Conservation (phyloP, 2,797 vertebrate species). For the Spondyliosoma cantharus region DNA sequence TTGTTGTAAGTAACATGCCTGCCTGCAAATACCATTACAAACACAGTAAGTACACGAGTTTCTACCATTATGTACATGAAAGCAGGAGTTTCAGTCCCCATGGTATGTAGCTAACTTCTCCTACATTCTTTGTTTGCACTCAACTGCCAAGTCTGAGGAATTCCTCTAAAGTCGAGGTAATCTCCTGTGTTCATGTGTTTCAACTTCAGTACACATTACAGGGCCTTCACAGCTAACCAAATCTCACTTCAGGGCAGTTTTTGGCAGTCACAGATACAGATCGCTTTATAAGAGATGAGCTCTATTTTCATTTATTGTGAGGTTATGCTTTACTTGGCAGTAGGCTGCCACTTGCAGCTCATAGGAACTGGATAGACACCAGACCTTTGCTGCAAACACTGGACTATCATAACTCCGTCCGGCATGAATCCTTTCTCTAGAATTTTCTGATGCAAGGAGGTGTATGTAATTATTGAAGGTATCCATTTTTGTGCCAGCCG, state of each 20-base stretch:
- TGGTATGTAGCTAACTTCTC: conserved; percentile 33
- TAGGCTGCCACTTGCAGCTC: conserved; percentile 31
- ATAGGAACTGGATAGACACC: conserved; percentile 28
- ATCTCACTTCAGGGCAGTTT: conserved; percentile 2
- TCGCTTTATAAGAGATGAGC: conserved; percentile 25
- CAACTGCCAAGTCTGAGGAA: conserved; percentile 45
- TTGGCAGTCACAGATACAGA: conserved; percentile 25
- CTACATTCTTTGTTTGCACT: conserved; percentile 41
- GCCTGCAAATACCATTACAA: conserved; percentile 36
- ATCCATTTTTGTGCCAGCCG: neutral
- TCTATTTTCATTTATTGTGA: conserved; percentile 27
- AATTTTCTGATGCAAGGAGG: conserved; percentile 48
- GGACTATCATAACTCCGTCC: conserved; percentile 48
- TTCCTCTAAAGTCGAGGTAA: conserved; percentile 39
- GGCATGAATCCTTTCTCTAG: conserved; percentile 41
- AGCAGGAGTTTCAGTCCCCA: conserved; percentile 28
- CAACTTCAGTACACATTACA: conserved; percentile 29
- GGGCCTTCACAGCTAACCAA: conserved; percentile 17
- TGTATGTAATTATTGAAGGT: conserved; percentile 15
- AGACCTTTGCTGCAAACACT: conserved; percentile 25
- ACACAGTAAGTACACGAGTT: conserved; percentile 7
- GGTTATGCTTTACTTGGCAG: conserved; percentile 45
- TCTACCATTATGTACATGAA: conserved; percentile 38
- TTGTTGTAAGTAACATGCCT: neutral
- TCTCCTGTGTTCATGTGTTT: conserved; percentile 33